Percentiles rank a stretch among this genome's conserved stretches.
Evolutionary conservation across 92 coral and sea anemone species (phyloP).

Genomic region (Epizoanthus illoricatus): DNA sequence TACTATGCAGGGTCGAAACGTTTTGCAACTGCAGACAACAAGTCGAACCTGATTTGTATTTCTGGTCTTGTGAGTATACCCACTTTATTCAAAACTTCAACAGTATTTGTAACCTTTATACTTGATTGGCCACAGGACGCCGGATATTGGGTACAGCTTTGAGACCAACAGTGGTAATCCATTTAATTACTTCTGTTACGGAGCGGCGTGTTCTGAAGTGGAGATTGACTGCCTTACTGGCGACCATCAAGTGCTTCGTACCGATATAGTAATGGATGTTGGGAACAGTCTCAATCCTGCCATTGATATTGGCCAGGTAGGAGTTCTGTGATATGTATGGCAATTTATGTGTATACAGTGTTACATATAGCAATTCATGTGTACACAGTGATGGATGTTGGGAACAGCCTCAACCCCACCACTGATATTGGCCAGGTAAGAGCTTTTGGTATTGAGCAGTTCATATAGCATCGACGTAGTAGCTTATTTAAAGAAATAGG

Average conservation of each 20-base stretch:
- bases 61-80: neutral
- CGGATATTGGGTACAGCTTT: constrained; percentile 68
- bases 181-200: constrained; percentile 79
- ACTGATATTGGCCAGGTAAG: constrained; percentile 82
- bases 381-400: constrained; percentile 87
- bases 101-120: neutral
- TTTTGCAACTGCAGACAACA: too few species aligned
- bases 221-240: constrained; percentile 87
- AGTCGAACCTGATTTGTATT: neutral
- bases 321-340: neutral
- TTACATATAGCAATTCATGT: constrained; percentile 43
- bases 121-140: constrained; percentile 53
- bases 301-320: constrained; percentile 87
- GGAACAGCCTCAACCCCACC: constrained; percentile 81
- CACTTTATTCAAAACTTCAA: neutral
- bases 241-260: constrained; percentile 66
- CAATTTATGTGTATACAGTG: too few species aligned
- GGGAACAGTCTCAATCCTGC: constrained; percentile 86
- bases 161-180: constrained; percentile 61
- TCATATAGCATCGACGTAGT: too few species aligned
- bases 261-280: constrained; percentile 88
- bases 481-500: too few species aligned
- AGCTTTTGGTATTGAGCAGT: too few species aligned
- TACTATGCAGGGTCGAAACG: too few species aligned
- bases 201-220: constrained; percentile 85